Evolutionary conservation across 2,113 vertebrate species (phyloP).

Genomic region (Mustela nigripes): DNA sequence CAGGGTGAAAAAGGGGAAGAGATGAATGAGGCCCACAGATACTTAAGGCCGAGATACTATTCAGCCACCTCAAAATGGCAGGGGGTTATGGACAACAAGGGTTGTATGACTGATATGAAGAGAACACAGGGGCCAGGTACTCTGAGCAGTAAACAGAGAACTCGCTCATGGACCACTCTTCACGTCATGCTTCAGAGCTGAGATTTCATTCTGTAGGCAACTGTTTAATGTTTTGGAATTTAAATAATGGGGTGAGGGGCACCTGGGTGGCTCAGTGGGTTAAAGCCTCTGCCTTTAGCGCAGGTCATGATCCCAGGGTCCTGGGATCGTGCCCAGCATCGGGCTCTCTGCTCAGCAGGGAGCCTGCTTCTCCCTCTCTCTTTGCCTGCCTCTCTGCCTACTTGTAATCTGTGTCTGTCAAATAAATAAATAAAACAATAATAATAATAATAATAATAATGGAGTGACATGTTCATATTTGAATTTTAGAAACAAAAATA

Average conservation of each 20-base stretch:
- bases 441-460: constrained; percentile 5
- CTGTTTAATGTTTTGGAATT: background rate
- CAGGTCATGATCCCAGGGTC: too few relatives aligned
- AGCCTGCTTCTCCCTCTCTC: too few relatives aligned
- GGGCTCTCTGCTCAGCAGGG: too few relatives aligned
- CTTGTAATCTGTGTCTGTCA: too few relatives aligned
- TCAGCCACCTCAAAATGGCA: background rate
- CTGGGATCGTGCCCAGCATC: too few relatives aligned
- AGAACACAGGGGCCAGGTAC: too few relatives aligned
- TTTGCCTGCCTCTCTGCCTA: too few relatives aligned
- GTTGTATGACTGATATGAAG: background rate
- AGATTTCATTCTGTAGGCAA: background rate
- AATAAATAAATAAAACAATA: background rate
- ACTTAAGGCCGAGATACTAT: background rate
- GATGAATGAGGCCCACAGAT: background rate
- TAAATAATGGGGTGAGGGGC: background rate
- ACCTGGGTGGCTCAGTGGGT: too few relatives aligned
- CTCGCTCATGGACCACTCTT: background rate
- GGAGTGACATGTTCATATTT: background rate
- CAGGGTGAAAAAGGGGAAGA: background rate
- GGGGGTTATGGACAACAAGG: background rate
- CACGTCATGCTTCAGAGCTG: background rate
- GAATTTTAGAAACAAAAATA: background rate
- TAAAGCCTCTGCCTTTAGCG: too few relatives aligned
- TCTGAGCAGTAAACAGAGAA: background rate